Base-by-base conservation (phyloP, 2,113 vertebrate genomes). In the Panthera leo region DNA sequence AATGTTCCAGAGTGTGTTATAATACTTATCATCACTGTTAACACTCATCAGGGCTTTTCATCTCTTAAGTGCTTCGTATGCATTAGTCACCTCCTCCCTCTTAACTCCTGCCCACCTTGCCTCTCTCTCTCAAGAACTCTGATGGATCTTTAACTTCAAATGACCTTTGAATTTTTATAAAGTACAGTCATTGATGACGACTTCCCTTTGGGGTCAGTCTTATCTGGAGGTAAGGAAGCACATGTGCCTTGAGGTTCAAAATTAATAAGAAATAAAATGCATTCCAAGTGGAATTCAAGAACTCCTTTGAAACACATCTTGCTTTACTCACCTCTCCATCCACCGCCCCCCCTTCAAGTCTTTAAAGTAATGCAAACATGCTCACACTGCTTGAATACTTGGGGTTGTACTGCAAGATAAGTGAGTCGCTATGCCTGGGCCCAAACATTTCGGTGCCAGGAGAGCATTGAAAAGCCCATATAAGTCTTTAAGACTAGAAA, bases 151-250 rank as follows among this genome's bases (percentile, higher is more conserved):
- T 87, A 96, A 93, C 94, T 97, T 63, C 86, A 90, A 1, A 1
- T 95, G 97, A 97, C 98, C 97, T 98, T 61, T 96, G 63, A 61
- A 93, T 96, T 97, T 98, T 98, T 96, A 88, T 67, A 93, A 97
- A 97, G 88, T 95, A 67, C 29, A 39, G 61, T 97, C 97, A 95
- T 15, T 93, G 82, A 91, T 91, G 97, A 96, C 0, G 48, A 89
- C 80, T 87, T 88, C 42, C 79, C 89, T 94, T 97, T 79, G 25
- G 79, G 94, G 96, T 98, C 97, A 96, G 11, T 90, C 92, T 97
- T 98, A 98, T 97, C 97, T 93, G 76, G 88, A 89, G 23, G 85
- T 93, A 96, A 97, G 80, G 78, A 97, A 68, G 92, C 97, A 95
- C 93, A 94, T 96, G 95, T 97, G 78, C 93, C 39, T 76, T 85